Base-by-base conservation (phyloP, 2,888 invertebrate species). In the Mesoligia furuncula region DNA sequence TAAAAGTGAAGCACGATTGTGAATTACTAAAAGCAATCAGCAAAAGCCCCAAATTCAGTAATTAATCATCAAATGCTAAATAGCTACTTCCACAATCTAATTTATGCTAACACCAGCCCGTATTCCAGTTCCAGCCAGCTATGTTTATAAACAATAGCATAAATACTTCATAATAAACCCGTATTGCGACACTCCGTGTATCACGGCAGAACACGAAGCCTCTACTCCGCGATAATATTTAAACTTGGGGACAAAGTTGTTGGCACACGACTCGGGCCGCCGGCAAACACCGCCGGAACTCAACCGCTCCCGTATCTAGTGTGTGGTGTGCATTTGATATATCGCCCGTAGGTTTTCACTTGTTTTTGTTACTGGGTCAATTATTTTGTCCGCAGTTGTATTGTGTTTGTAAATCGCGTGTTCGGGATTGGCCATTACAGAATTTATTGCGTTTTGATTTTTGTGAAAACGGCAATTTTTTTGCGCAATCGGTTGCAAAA, bases 321-420 rank as follows among this genome's bases (percentile, higher is more conserved):
- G 79, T 88, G 86, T 81, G 89, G 89, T 88, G 87, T 87, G 85
- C 79, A 78, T 83, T 89, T 90, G 90, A 90, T 90, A 89, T 86
- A 91, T 89, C 79, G 85, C 86, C 79, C 75, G 86, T 76, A 79
- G 83, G 85, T 90, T 90, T 88, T 87, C 83, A 79, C 83, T 85
- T 85, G 87, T 87, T 90, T 90, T 87, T 90, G 87, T 87, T 89
- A 75, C 83, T 83, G 73, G 83, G 84, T 83, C 89, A 86, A 90
- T 90, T 89, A 90, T 90, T 88, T 87, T 86, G 88, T 84, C 81
- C 85, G 84, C 81, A 71, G 83, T 80, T 88, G 80, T 83, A 85
- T 79, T 87, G 75, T 77, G 79, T 85, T 80, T 75, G 79, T 81
- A 79, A 84, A 84, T 84, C 61, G 48, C 57, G 79, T 82, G 70